Evolutionary conservation across 1,140 invertebrate species (phyloP), one percentile per base, ranked within the genome.

Genomic region (Papilio polyxenes): DNA sequence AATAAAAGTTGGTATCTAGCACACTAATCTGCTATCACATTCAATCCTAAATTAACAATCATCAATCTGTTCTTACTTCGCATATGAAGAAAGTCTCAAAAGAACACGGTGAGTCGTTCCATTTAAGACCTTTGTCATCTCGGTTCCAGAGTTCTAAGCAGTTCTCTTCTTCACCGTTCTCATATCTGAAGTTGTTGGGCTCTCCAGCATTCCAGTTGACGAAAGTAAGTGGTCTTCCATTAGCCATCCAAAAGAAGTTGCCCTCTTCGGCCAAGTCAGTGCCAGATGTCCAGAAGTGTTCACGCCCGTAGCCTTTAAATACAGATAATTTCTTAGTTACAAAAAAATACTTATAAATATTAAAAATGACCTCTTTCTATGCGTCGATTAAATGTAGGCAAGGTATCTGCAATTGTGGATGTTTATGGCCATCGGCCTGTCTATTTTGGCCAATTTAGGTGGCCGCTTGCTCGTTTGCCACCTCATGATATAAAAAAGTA

Each of bases 271-370:
- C 98, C 89, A 98, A 96, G 92, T 98, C 98, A 3, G 98, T 98
- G 75, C 98, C 98, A n/a, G 97, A 98, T 40, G 97, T 98, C 98
- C 98, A 98, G 95, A 98, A 98, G 89, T 98, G 98, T 88, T 98
- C 98, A 87, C 97, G 96, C 10, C 97, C 97, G 75, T 98, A 96
- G 65, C 98, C 97, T 97, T 90, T 6, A 95, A 82, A 20, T 74
- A 56, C 17, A 53, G 40, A 76, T 69, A 62, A 20, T 11, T 37
- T 69, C 11, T 37, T 37, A 2, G 13, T 69, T 74, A n/a, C n/a
- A 40, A n/a, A 74, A 44, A 23, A 0, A 40, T 72, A 49, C 31
- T 0, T 20, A 49, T 3, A 7, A 20, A n/a, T n/a, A n/a, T n/a
- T n/a, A n/a, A n/a, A n/a, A n/a, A n/a, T n/a, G n/a, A n/a, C n/a